phyloP scores from a whole-genome alignment of 2,888 invertebrate genomes.

The Drosophila pseudotalamancana region DNA sequence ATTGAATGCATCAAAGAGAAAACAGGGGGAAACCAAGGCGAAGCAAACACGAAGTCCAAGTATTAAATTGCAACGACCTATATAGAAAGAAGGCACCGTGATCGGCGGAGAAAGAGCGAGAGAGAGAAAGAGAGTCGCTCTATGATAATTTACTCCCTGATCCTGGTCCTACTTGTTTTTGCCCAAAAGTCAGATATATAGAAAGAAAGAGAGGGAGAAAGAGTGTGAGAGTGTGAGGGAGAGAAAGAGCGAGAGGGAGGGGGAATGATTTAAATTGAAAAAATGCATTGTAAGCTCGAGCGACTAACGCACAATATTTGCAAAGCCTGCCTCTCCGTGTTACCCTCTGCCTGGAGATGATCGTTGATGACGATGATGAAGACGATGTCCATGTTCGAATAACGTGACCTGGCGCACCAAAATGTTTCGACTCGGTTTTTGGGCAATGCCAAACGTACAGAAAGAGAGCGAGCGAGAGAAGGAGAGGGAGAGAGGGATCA shows the following conservation, averaged over 20 bases:
- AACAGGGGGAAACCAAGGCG: slow-evolving; percentile 1
- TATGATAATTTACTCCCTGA: slow-evolving; percentile 7
- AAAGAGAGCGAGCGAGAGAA: slow-evolving; percentile 2
- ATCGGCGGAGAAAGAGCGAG: slow-evolving; percentile 10
- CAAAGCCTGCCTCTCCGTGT: background rate
- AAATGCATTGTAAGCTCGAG: slow-evolving; percentile 41
- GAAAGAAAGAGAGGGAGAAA: background rate
- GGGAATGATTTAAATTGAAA: slow-evolving; percentile 7
- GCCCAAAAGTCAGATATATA: background rate
- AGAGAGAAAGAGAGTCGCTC: background rate
- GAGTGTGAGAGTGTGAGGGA: background rate
- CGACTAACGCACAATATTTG: slow-evolving; percentile 27
- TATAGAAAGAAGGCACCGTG: slow-evolving; percentile 66
- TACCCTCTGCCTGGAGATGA: slow-evolving; percentile 5
- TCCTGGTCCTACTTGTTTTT: slow-evolving; percentile 21
- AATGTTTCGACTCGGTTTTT: slow-evolving; percentile 33
- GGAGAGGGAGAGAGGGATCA: slow-evolving; percentile 5
- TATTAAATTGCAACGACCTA: slow-evolving; percentile 84
- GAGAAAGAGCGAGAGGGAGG: no score
- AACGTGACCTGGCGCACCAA: slow-evolving; percentile 55
- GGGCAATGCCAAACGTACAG: slow-evolving; percentile 40
- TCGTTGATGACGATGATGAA: background rate
- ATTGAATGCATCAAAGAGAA: slow-evolving; percentile 30
- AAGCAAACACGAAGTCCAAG: slow-evolving; percentile 55
- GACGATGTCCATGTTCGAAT: slow-evolving; percentile 22